Evolutionary conservation across 2,113 vertebrate species (phyloP), one percentile per base, ranked within the genome.

Genomic region (Gymnobelideus leadbeateri): DNA sequence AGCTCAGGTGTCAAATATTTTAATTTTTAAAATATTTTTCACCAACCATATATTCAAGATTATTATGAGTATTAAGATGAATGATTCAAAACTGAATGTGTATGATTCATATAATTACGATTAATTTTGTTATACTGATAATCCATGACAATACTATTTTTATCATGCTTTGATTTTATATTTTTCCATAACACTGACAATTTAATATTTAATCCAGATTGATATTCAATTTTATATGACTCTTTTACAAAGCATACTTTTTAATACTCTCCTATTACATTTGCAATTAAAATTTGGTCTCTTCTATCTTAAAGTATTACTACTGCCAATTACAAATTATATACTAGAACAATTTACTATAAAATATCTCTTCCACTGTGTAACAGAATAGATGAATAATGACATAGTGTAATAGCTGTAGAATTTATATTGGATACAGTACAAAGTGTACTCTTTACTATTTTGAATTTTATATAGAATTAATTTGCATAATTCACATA

Each of bases 401-500:
- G 4, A 68, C 92, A 90, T 31, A 95, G 7, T 57, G 37, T 95
- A 95, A 97, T 92, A 93, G 84, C 51, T 93, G 68, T 28, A 21
- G 0, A 46, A 96, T 94, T 92, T 89, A 91, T 11, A 91, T 21
- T 92, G 47, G 25, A 92, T 97, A 94, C 95, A 89, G 43, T 92
- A 12, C 31, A 77, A 4, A 26, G 19, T 14, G 19, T 51, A 95
- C 4, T 92, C 93, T 68, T 19, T 94, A 95, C 1, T 94, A 51
- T 94, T 97, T 94, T 97, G 46, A 97, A 97, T 91, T 57, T 89
- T 28, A 61, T 26, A 43, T 37, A 47, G 37, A 55, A 91, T 96
- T 94, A 89, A 93, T 95, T 95, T 95, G 10, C 90, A 96, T 90
- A 97, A 97, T 68, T 96, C 94, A 92, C 46, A 93, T 47, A 93